Conservation (phyloP, 2,113 vertebrate genomes). For the Otocyon megalotis region DNA sequence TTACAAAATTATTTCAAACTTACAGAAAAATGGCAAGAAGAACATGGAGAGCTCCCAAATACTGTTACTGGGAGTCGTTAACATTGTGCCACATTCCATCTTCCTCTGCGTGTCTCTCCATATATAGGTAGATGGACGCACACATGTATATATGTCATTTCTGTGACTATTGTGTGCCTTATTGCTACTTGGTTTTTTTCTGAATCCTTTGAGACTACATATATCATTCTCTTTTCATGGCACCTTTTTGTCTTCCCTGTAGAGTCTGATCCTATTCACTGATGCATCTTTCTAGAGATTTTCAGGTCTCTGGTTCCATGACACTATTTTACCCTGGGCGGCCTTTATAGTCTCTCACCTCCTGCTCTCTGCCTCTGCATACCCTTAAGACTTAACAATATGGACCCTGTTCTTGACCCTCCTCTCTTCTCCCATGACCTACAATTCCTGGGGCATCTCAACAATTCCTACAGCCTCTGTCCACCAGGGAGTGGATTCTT, state of each 20-base stretch:
- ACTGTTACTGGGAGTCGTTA: not conserved
- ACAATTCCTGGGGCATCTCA: not conserved
- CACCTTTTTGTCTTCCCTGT: not conserved
- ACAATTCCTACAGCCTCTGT: not conserved
- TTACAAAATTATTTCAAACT: not conserved
- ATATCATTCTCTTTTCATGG: not conserved
- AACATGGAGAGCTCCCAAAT: not conserved
- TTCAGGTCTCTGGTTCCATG: not conserved
- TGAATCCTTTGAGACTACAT: not conserved
- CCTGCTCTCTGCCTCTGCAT: not conserved
- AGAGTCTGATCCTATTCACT: not conserved
- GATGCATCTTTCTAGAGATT: not conserved
- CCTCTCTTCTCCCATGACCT: not conserved
- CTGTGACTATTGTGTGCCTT: not conserved
- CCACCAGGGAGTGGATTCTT: not conserved
- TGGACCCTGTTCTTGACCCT: not conserved
- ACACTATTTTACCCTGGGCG: not conserved
- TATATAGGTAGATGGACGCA: not conserved
- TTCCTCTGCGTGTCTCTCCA: not conserved
- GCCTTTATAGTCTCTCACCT: not conserved
- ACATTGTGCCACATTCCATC: not conserved
- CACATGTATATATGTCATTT: not conserved
- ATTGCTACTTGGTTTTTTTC: not conserved
- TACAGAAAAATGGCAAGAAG: not conserved
- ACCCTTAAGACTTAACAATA: not conserved